A percentile compares a stretch with the other conserved stretches of the same genome.
These are phyloP conservation scores for Hemicrepidius hirtus DNA, from an alignment of 2,888 invertebrate genomes.

Conservation along the genomic window DNA sequence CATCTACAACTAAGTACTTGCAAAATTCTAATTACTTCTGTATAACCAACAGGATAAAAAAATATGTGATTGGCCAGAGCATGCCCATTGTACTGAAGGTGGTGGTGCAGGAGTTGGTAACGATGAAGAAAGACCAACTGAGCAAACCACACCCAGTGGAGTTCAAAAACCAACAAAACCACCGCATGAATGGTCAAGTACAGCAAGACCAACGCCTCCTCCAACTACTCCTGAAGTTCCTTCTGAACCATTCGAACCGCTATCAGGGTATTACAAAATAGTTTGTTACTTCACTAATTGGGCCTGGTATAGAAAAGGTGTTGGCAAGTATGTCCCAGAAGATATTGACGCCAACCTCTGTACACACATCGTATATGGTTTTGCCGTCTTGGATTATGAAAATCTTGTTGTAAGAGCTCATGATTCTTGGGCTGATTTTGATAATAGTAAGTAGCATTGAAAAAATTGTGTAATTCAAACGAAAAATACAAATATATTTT, in stretches of 20 bases:
- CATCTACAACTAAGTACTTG: not conserved
- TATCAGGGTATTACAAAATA: constrained; percentile 84
- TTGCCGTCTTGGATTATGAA: constrained; percentile 91
- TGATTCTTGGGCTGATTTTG: constrained; percentile 93
- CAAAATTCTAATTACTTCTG: not conserved
- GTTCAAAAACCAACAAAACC: constrained; percentile 45
- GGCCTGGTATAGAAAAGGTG: constrained; percentile 92
- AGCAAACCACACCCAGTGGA: constrained; percentile 26
- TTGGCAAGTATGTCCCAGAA: constrained; percentile 89
- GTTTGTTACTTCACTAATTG: constrained; percentile 96
- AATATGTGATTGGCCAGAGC: constrained; percentile 84
- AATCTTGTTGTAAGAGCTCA: constrained; percentile 87
- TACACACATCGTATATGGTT: constrained; percentile 95
- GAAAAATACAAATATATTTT: constrained; percentile 44
- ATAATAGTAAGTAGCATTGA: constrained; percentile 80
- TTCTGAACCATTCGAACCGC: constrained; percentile 69
- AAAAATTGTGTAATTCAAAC: not conserved
- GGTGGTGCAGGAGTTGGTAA: not conserved
- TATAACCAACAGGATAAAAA: constrained; percentile 72
- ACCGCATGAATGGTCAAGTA: constrained; percentile 60
- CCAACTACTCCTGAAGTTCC: constrained; percentile 68
- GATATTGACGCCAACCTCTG: constrained; percentile 91
- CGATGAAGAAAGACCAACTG: constrained; percentile 24
- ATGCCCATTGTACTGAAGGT: constrained; percentile 74
- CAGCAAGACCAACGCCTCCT: constrained; percentile 64